Base-by-base conservation (phyloP, 1,140 invertebrate genomes). In the Drosophila lacteicornis region DNA sequence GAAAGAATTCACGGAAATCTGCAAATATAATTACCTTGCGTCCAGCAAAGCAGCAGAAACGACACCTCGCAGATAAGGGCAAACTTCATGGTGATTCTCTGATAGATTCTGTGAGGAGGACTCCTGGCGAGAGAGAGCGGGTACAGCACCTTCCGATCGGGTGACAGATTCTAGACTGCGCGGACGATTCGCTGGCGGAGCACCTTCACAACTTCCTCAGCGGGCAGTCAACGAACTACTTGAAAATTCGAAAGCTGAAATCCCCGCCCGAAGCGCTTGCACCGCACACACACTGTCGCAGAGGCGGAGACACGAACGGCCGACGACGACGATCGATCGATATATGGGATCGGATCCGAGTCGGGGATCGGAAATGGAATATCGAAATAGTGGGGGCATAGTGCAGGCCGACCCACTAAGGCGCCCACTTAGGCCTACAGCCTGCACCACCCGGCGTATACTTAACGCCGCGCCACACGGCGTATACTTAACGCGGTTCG, bases 171-270 rank as follows among this genome's bases (percentile, higher is more conserved):
- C 86, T 76, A 76, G 78, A 88, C 85, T 88, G 85, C 47, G 79
- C 85, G 81, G 75, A 90, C 69, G 78, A 75, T 71, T 76, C 67
- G 63, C 56, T 63, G 36, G 73, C 79, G 70, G 63, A 76, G 62
- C 85, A 90, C 85, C 85, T 88, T 90, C 85, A 88, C 80, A 90
- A 90, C 85, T 88, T 90, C 85, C 85, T 81, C 81, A 79, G 82
- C 84, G 60, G 60, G 60, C 68, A 80, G 76, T 88, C 85, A 88
- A 90, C 85, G 86, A 88, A 88, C 85, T 91, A 88, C 83, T 88
- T 90, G 85, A 84, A 88, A 88, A 88, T 90, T 90, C 85, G 85
- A 85, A 90, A 90, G 85, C 85, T 88, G 58, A 85, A 88, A 76
- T 85, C 78, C 78, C 79, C 79, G 84, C 80, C 50, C 69, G 68